Evolutionary conservation across 2,888 invertebrate genomes (phyloP), one percentile per base, ranked within the genome.

Genomic region (Troilus luridus): DNA sequence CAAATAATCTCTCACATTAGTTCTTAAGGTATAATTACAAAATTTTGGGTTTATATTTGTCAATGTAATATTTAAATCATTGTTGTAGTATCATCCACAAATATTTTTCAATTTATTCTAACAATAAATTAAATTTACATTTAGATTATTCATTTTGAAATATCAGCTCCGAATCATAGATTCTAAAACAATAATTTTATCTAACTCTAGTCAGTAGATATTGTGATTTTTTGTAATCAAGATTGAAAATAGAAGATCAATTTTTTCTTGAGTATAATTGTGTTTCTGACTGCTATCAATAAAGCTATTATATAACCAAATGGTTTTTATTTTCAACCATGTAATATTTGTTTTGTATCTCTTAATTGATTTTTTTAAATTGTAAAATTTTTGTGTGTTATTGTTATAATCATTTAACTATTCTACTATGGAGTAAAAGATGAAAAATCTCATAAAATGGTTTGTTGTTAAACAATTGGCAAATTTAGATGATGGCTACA

Each of bases 201-300:
- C n/a, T 59, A 14, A 59, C 19, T 19, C 5, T 64, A 64, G n/a
- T 64, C 62, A 21, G 21, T 21, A 21, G 21, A 62, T 21, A 62
- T 62, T 64, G n/a, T 64, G 10, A n/a, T 64, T 64, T 59, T 64
- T 64, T 77, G 72, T 77, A 27, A 41, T 77, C 27, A 77, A 77
- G 27, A 41, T 0, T 19, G 72, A 77, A 77, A 17, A 77, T 27
- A 8, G 27, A 77, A 77, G 41, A 77, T 7, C 24, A 8, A 41
- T 41, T 17, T 27, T 12, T 24, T 67, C 0, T 77, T 77, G 41
- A 27, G 41, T 77, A 41, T 5, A 27, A 67, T 72, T 72, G 64
- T 72, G 72, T 27, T 72, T 27, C 41, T 77, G 72, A 27, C 24
- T 17, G 19, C 17, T 77, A 77, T 77, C 72, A 77, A 77, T 77